Base-by-base conservation (phyloP, 2,888 invertebrate species). In the Trichogramma dendrolimi region DNA sequence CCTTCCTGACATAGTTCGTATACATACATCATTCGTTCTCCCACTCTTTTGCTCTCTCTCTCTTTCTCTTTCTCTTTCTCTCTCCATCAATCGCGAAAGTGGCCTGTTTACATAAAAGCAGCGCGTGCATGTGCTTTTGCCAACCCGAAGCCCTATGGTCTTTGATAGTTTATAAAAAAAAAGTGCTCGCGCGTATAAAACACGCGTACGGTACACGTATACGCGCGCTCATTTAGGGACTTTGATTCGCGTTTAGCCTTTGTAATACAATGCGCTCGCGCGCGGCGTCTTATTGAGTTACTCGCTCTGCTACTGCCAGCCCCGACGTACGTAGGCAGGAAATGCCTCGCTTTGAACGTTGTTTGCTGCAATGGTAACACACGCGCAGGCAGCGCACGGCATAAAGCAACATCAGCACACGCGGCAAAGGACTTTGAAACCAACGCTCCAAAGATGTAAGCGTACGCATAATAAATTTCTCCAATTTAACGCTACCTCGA, bases 241-340 rank as follows among this genome's bases (percentile, higher is more conserved):
- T 71, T 72, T 72, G 71, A 74, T 75, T 75, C 75, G 73, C 65
- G 62, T 66, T n/a, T 47, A 47, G 47, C 73, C 71, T 73, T 76
- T 72, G 74, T 72, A 73, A 74, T 70, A 62, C 67, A 66, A 74
- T 60, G 67, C 69, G 55, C 49, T 14, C 6, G 27, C 27, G 27
- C 27, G 38, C 55, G 39, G 61, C 49, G 46, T 59, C 61, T 63
- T 62, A 60, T 62, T 58, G 57, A 48, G 61, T 63, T 64, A 61
- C 62, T 50, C 10, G 41, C 50, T 27, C 27, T 53, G 43, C 6
- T n/a, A 8, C 58, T 54, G 51, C 8, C 38, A 27, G 27, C 27
- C 27, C 27, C 27, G 27, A 27, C 27, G 27, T 27, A 43, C 50
- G 10, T 41, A 42, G 52, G 51, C 59, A 52, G 62, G 55, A 51